Evolutionary conservation across 2,888 invertebrate genomes (phyloP), one percentile per base, ranked within the genome.

Genomic region (Stenolophus ochropezus): DNA sequence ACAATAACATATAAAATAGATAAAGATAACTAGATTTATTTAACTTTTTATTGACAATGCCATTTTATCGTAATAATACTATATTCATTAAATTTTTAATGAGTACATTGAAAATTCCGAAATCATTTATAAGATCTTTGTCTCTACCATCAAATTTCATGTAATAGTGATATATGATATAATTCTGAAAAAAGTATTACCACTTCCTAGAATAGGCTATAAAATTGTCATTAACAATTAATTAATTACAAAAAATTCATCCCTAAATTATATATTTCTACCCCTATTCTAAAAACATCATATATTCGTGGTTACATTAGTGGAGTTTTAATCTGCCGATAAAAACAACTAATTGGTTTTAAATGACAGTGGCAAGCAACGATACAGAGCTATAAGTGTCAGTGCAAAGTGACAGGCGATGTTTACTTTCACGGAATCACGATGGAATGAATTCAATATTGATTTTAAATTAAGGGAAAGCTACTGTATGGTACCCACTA

Each of bases 381-480:
- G 33, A 42, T 42, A 42, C 33, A 42, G 8, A 42, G 8, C 11
- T 42, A 42, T 42, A 42, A 42, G 33, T 42, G 33, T 42, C 33
- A 42, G 33, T 42, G 33, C 69, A 78, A 69, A 49, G 49, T 79
- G 79, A 71, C 79, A 79, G 71, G 16, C 20, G 33, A 25, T 71
- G 71, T 79, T 78, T 79, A 56, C 27, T 71, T 79, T 79, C 56
- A 56, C 58, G 33, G 33, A 76, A 76, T 76, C 76, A 76, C 56
- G 58, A 65, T 77, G 77, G 56, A 80, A 73, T 69, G 58, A 56
- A 71, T 73, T 80, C 73, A 73, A 42, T 80, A 80, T 80, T 80
- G 80, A 80, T 80, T 80, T 71, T 73, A 73, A 80, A 80, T 80
- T 80, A 71, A 42, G n/a, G 33, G 6, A 14, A 18, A 11, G 25